These are phyloP conservation scores for Phasianus colchicus DNA, from an alignment of 2,113 vertebrate genomes.

Conservation along the genomic window DNA sequence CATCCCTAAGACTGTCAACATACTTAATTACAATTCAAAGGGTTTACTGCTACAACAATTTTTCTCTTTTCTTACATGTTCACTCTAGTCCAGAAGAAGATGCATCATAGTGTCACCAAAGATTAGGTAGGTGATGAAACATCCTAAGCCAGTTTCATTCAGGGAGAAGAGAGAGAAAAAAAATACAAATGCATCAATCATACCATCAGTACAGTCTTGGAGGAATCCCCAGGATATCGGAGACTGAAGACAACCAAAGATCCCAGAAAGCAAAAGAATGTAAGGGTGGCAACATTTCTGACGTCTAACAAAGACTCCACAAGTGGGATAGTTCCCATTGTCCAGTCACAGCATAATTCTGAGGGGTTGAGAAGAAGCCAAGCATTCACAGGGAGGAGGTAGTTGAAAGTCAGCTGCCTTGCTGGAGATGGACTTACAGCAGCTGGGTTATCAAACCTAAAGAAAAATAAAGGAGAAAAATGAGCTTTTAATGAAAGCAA, in stretches of 20 bases:
- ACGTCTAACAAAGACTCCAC: slow-evolving; percentile 91
- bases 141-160: background rate
- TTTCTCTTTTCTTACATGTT: background rate
- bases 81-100: background rate
- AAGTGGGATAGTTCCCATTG: slow-evolving; percentile 97
- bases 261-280: slow-evolving; percentile 87
- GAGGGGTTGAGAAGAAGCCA: slow-evolving; percentile 97
- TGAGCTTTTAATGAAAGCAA: background rate
- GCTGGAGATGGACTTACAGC: slow-evolving; percentile 92
- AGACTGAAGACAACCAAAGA: slow-evolving; percentile 89
- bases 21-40: background rate
- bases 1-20: background rate
- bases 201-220: slow-evolving; percentile 96
- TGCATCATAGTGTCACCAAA: background rate
- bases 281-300: slow-evolving; percentile 91
- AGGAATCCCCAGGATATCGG: slow-evolving; percentile 86
- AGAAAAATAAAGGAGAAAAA: background rate
- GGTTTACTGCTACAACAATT: background rate
- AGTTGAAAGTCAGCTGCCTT: slow-evolving; percentile 97
- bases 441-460: slow-evolving; percentile 97
- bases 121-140: background rate
- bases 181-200: slow-evolving; percentile 19
- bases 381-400: slow-evolving; percentile 95
- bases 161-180: background rate
- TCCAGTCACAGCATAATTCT: slow-evolving; percentile 98